Evolutionary conservation across 2,888 invertebrate genomes (phyloP), one percentile per base, ranked within the genome.

Genomic region (Monoplex corrugatus): DNA sequence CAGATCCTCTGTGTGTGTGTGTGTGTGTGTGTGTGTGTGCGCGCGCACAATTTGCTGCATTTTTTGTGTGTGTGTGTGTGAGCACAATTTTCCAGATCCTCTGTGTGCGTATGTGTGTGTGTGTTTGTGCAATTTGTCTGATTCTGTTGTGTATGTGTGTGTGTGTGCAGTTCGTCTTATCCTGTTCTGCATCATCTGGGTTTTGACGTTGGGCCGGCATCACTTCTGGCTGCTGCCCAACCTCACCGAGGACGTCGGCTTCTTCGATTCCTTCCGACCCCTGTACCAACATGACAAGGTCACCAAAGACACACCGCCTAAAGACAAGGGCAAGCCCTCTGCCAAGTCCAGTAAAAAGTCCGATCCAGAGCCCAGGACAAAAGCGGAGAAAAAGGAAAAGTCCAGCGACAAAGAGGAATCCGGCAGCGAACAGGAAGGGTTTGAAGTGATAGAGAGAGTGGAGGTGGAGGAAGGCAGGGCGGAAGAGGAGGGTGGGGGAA

Each of bases 151-250:
- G 38, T 75, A 1, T 38, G 38, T 75, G 75, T 43, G 8, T 28
- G 19, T 91, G 89, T 92, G 90, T 95, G 89, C 95, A 97, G 97
- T 99, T 40, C 98, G 99, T 88, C 97, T 98, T 91, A 97, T 99
- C 89, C 97, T 99, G 87, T 99, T 99, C 97, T 98, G 98, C 93
- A 95, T 98, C 16, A 97, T 99, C 38, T 99, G 99, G 99, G 95
- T 98, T 19, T 94, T 98, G 32, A 98, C 99, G 0, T 97, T 98
- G 90, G 98, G 99, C 8, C 97, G 98, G 94, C 98, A 99, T 96
- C 98, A 99, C 95, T 97, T 99, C 92, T 99, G 99, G 99, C 97
- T 99, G 92, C 97, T 99, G 94, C 99, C 99, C n/a, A 99, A 99
- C 96, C 97, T 99, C 80, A 99, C 99, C 0, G 99, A 99, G 96